phyloP scores from a whole-genome alignment of 53 echinoderm and acorn worm genomes.

The Echinarachnius parma region DNA sequence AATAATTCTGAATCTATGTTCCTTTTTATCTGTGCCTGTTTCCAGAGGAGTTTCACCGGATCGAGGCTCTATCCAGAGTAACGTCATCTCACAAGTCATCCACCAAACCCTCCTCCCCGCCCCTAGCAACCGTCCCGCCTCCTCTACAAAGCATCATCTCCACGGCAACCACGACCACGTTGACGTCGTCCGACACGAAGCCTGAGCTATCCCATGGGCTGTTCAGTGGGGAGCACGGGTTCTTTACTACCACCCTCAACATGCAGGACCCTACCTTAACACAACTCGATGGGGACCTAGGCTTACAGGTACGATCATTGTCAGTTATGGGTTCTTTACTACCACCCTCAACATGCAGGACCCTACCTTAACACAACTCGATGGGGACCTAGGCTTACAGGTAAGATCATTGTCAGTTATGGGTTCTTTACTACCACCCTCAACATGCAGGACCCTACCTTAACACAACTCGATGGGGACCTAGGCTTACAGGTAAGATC shows the following conservation, averaged over 20 bases:
- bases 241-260: slow-evolving; percentile 61
- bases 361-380: slow-evolving; percentile 56
- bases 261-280: slow-evolving; percentile 61
- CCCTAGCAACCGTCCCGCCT: slow-evolving; percentile 25
- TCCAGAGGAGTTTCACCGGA: slow-evolving; percentile 59
- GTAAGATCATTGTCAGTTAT: too few species aligned
- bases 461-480: too few species aligned
- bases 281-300: slow-evolving; percentile 61
- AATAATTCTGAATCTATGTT: too few species aligned
- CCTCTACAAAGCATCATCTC: slow-evolving; percentile 42
- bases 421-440: too few species aligned
- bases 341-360: slow-evolving; percentile 62
- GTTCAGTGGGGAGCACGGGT: slow-evolving; percentile 36
- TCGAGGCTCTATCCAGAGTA: slow-evolving; percentile 65
- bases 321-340: slow-evolving; percentile 56
- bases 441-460: too few species aligned
- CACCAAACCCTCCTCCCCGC: slow-evolving; percentile 42
- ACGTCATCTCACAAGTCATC: slow-evolving; percentile 45
- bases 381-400: slow-evolving; percentile 64
- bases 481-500: too few species aligned
- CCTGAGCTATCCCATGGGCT: slow-evolving; percentile 23
- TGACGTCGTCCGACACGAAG: slow-evolving; percentile 38
- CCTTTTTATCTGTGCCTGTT: too few species aligned
- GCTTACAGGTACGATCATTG: slow-evolving; percentile 51
- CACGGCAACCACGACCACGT: slow-evolving; percentile 58